Base-by-base conservation (phyloP, 2,797 vertebrate species). In the Agapornis canus region DNA sequence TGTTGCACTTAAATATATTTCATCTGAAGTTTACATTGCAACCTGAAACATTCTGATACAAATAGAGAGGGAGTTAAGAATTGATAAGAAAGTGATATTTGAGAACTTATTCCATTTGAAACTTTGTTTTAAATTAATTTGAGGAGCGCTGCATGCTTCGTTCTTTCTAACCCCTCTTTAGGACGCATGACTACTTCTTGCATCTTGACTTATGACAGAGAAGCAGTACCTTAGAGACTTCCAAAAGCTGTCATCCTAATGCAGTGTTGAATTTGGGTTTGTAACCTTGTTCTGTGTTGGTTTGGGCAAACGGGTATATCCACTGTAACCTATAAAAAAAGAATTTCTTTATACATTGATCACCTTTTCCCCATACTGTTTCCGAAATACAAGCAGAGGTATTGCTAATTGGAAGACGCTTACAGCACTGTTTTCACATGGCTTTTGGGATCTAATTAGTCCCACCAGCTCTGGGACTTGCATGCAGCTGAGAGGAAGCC, bases 401-500 rank as follows among this genome's bases (percentile, higher is more conserved):
- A 23, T 43, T 2, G 2, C 4, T 15, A 48, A 20, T 87, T 40
- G 86, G 70, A 48, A 69, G 47, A 31, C 66, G 40, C 60, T 78
- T 93, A 88, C 70, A 75, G 37, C 43, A 25, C 57, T 37, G 31
- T 39, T 94, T 77, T 40, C 45, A 23, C 39, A 7, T 3, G 15
- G 35, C 26, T 63, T 95, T 65, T n/a, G 90, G 49, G 37, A 26
- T 26, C 5, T 27, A 32, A 11, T 61, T 49, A 75, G 45, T 51
- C 32, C 45, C 20, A 3, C 25, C 14, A 12, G 26, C 10, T 57
- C 59, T 35, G 37, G 43, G 47, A 49, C 6, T 16, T 52, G 31
- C 20, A 51, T 61, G 40, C 57, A 77, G 51, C 64, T 65, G 39
- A 73, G 48, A 90, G 86, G 80, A 88, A 86, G 80, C 48, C 65